Evolutionary conservation across 2,113 vertebrate species (phyloP).

Genomic region (Passer montanus): DNA sequence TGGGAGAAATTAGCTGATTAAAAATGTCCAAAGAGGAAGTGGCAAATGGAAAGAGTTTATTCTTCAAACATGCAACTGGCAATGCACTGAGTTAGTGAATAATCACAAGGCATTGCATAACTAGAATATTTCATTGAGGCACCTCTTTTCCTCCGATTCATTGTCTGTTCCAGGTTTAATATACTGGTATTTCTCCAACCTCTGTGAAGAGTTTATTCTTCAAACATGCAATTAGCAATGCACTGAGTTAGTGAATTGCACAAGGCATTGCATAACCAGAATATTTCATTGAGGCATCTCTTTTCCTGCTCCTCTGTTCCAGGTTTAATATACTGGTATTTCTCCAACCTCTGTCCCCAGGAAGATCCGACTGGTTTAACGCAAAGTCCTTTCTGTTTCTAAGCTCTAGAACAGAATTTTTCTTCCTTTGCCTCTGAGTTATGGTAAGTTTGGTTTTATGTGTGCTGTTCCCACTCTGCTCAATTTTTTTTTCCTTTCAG

Average conservation of each 20-base stretch:
- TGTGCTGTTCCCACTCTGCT: not conserved
- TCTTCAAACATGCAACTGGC: not conserved
- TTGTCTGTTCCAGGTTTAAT: not conserved
- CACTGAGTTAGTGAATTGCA: not conserved
- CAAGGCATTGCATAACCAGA: not conserved
- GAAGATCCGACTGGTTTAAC: not conserved
- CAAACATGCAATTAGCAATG: not conserved
- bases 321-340: not conserved
- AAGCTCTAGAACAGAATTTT: not conserved
- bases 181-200: not conserved
- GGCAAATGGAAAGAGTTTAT: not conserved
- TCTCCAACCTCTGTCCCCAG: not conserved
- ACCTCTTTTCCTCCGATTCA: not conserved
- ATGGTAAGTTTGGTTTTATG: not conserved
- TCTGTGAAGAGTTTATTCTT: not conserved
- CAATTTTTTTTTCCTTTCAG: not conserved
- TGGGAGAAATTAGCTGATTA: slow-evolving; percentile 57
- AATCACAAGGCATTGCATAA: not conserved
- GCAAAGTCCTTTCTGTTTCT: not conserved
- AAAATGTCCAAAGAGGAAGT: not conserved
- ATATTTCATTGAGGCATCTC: not conserved
- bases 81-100: not conserved
- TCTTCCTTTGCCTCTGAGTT: not conserved
- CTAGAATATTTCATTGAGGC: not conserved
- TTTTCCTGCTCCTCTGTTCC: not conserved